Conservation (phyloP, 2,888 invertebrate species). For the Heliconius hortense region DNA sequence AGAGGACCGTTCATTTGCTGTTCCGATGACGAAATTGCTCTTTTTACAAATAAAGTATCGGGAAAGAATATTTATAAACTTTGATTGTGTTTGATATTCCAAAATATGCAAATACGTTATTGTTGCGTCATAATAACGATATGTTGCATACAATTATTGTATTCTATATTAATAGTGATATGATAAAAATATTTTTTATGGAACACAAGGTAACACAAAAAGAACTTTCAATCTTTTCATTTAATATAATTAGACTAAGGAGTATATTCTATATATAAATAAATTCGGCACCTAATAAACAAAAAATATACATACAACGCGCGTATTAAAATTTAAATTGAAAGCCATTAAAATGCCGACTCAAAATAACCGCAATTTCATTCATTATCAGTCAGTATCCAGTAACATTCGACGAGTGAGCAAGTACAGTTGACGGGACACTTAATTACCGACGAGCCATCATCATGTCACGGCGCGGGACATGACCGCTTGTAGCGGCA, state of each 20-base stretch:
- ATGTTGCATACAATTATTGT: no score
- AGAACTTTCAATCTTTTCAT: no score
- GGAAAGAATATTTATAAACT: background rate
- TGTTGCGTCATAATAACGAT: no score
- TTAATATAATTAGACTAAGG: no score
- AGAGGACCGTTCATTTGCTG: no score
- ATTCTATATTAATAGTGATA: no score
- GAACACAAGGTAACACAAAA: no score
- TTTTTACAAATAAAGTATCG: background rate
- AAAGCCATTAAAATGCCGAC: conserved; percentile 6
- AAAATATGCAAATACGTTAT: no score
- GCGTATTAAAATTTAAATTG: background rate
- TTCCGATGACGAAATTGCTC: background rate
- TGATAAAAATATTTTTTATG: no score
- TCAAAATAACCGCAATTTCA: conserved; percentile 1
- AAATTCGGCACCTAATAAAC: background rate
- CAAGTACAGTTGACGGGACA: conserved; percentile 42
- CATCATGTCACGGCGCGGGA: conserved; percentile 33
- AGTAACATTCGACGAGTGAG: conserved; percentile 23
- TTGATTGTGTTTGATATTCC: background rate
- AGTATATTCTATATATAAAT: background rate
- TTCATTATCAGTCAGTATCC: no score
- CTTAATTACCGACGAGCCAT: conserved; percentile 43
- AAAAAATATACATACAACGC: background rate
- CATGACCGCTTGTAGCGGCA: conserved; percentile 14